phyloP scores from a whole-genome alignment of 1,140 invertebrate genomes.

The Drosophila sechellia region DNA sequence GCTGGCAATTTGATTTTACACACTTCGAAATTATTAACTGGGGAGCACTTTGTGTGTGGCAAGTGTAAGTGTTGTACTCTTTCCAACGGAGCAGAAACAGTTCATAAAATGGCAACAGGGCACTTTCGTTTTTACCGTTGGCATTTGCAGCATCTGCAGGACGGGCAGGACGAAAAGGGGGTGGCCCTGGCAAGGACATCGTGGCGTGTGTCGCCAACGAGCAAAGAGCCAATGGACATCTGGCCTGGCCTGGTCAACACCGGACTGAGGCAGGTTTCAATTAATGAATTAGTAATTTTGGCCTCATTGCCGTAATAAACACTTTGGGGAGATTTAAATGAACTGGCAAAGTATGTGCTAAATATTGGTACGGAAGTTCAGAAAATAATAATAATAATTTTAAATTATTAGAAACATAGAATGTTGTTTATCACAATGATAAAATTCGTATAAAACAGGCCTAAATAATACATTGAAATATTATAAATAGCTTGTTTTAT shows the following conservation, averaged over 20 bases:
- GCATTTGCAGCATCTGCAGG: constrained; percentile 70
- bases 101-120: constrained; percentile 77
- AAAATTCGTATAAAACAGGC: no score
- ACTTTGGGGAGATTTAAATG: constrained; percentile 29
- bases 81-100: constrained; percentile 34
- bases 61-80: constrained; percentile 63
- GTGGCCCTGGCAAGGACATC: constrained; percentile 8
- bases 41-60: constrained; percentile 79
- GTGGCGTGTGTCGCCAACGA: constrained; percentile 36
- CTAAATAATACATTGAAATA: no score
- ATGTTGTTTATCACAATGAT: no score
- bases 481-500: no score
- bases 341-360: constrained; percentile 1
- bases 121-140: constrained; percentile 78
- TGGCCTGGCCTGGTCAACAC: constrained; percentile 13
- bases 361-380: constrained; percentile 1
- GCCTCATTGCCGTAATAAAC: constrained; percentile 72
- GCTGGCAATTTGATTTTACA: constrained; percentile 77
- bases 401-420: no score
- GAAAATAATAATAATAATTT: no score
- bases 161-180: background rate
- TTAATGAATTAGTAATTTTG: constrained; percentile 81
- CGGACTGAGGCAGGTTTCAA: constrained; percentile 56
- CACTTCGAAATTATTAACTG: constrained; percentile 78
- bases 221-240: constrained; percentile 36